Conservation (phyloP, 1,140 invertebrate species). For the Atta cephalotes region DNA sequence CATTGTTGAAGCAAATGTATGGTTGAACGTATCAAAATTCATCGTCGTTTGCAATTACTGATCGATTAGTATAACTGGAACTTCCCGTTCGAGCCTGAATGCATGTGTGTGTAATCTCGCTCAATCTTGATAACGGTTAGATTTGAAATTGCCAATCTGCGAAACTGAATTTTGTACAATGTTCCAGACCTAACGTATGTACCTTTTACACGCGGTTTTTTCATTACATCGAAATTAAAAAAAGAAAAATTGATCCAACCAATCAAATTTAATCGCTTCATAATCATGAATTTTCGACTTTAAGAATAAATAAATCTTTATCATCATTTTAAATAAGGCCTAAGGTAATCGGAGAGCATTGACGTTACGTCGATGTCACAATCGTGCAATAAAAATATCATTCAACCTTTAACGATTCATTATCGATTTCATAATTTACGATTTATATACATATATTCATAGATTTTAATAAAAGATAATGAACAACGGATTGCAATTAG, state of each 20-base stretch:
- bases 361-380: neutral
- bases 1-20: neutral
- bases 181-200: neutral
- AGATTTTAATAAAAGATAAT: too few species aligned
- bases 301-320: neutral
- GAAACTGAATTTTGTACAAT: neutral
- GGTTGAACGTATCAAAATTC: neutral
- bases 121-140: neutral
- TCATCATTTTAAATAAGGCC: neutral
- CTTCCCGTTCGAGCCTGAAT: neutral
- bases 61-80: conserved; percentile 15
- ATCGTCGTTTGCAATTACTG: neutral
- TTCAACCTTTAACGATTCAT: neutral
- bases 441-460: too few species aligned
- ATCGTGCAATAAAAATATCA: neutral
- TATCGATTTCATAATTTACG: neutral
- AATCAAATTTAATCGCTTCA: neutral
- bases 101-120: neutral
- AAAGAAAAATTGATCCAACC: neutral
- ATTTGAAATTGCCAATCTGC: conserved; percentile 22
- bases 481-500: too few species aligned
- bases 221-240: neutral
- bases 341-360: neutral
- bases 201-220: neutral
- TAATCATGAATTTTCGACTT: conserved; percentile 1